Percentiles rank a stretch among this genome's conserved stretches.
Evolutionary conservation across 1,140 invertebrate genomes (phyloP).

Genomic region (Brachionus calyciflorus): DNA sequence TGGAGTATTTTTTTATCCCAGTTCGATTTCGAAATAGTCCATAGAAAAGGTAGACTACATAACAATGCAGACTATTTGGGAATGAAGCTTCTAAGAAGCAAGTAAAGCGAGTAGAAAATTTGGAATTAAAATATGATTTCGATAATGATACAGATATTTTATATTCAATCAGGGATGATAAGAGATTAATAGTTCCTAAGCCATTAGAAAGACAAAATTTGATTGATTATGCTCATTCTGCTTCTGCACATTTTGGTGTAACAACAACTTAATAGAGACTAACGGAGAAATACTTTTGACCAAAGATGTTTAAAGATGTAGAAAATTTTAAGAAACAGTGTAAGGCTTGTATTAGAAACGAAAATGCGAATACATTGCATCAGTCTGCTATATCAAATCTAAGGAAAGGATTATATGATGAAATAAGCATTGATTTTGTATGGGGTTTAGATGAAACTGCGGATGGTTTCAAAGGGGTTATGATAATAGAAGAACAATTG

Average conservation of each 20-base stretch:
- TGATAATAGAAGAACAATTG: conserved; percentile 6
- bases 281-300: background rate
- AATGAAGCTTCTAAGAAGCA: background rate
- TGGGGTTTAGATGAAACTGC: background rate
- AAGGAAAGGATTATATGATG: background rate
- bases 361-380: background rate
- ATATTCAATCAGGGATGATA: background rate
- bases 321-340: conserved; percentile 14
- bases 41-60: background rate
- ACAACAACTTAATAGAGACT: background rate
- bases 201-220: background rate
- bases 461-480: background rate
- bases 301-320: conserved; percentile 7
- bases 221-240: background rate
- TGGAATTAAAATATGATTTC: background rate
- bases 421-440: conserved; percentile 23
- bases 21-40: conserved; percentile 4
- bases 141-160: background rate
- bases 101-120: background rate
- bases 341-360: background rate
- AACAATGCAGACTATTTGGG: conserved; percentile 5
- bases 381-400: background rate
- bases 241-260: conserved; percentile 15
- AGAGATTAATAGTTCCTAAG: background rate
- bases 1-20: background rate